Evolutionary conservation across 2,888 invertebrate genomes (phyloP), one percentile per base, ranked within the genome.

Genomic region (Erpobdella octoculata): DNA sequence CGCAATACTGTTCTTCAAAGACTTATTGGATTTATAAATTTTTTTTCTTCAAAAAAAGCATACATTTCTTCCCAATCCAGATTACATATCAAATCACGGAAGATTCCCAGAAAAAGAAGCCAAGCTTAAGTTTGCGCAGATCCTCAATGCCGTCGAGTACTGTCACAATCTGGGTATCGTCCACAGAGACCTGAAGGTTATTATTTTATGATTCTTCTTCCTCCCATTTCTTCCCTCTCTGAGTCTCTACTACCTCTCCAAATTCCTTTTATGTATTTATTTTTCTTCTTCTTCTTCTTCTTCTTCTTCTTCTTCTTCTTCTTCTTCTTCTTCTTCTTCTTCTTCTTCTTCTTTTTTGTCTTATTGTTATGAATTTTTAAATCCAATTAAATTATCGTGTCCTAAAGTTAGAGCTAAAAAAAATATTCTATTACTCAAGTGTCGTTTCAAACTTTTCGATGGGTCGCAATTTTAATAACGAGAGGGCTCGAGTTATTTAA

Each of bases 81-180:
- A 97, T 85, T 91, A 93, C 85, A 87, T 97, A 78, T 95, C 94
- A 25, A 89, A 90, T 65, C 89, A 92, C 80, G 94, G 95, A 0
- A 88, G 93, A 71, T 92, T 98, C 91, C 87, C 89, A 18, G 97
- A 98, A 82, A 85, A 88, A n/a, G 93, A 93, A 81, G 96, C 97
- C 33, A 89, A 93, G 77, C 86, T 91, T 74, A 90, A 94, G 78
- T 98, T 97, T 85, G 89, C 90, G 79, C 97, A 98, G 85, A 94
- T 98, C 83, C 89, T 96, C 28, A 89, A 92, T 5, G 97, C 97
- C 5, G 92, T 98, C 69, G 89, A 91, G 74, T 96, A 96, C 85
- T 93, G 95, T 80, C 97, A 98, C 86, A 87, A 89, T 75, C 89
- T 89, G 78, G 90, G 91, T 71, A 91, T 98, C 72, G 96, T 97